Conservation (phyloP, 2,888 invertebrate species). For the Zelleria hepariella region DNA sequence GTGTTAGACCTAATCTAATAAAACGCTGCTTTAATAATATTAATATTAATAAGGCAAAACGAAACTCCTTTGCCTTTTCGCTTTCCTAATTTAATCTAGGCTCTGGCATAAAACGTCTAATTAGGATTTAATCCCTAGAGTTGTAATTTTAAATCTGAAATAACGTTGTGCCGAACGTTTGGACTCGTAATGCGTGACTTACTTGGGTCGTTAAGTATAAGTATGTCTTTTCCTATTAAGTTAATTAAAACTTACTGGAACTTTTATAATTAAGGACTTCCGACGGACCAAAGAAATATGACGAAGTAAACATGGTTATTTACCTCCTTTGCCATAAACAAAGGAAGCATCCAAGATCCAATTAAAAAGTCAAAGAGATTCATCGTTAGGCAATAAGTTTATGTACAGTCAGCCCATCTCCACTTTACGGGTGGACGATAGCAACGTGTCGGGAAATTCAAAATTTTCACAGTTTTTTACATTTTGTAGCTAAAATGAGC, state of each 20-base stretch:
- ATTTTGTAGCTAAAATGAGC: too few relatives aligned
- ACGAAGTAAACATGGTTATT: too few relatives aligned
- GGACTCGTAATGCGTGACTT: conserved; percentile 32
- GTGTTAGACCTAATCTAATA: too few relatives aligned
- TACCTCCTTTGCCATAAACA: too few relatives aligned
- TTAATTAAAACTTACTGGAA: conserved; percentile 46
- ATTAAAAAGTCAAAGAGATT: too few relatives aligned
- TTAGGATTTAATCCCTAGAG: background rate
- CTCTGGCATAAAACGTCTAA: background rate
- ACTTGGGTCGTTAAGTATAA: conserved; percentile 49
- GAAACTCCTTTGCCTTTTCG: background rate
- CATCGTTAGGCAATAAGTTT: too few relatives aligned
- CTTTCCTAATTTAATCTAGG: background rate
- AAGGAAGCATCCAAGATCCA: too few relatives aligned
- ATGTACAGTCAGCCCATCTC: too few relatives aligned
- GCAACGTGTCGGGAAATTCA: too few relatives aligned
- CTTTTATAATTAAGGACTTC: conserved; percentile 58
- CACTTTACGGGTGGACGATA: too few relatives aligned
- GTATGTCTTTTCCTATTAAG: conserved; percentile 36
- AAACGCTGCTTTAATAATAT: background rate
- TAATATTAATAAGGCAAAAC: background rate
- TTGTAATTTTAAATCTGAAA: background rate
- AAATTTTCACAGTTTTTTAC: too few relatives aligned
- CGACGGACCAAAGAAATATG: conserved; percentile 35
- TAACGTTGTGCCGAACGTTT: conserved; percentile 18